Evolutionary conservation across 1,140 invertebrate species (phyloP).

Genomic region (Calosoma granatense): DNA sequence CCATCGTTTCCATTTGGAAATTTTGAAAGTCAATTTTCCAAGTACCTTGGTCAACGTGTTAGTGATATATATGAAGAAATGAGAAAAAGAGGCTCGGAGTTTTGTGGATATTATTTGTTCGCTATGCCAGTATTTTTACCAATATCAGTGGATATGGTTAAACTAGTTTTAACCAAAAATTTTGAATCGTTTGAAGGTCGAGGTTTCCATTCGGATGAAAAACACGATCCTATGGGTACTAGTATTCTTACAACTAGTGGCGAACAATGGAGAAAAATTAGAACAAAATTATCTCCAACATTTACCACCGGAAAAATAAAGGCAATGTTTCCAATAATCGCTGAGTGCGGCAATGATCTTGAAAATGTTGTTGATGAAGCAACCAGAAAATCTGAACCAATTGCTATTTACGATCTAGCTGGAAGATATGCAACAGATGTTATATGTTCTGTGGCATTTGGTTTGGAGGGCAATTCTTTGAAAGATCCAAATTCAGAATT

Average conservation of each 20-base stretch:
- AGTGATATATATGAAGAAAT: conserved; percentile 20
- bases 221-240: background rate
- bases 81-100: conserved; percentile 15
- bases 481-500: conserved; percentile 35
- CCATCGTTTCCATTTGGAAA: conserved; percentile 28
- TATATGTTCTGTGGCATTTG: conserved; percentile 38
- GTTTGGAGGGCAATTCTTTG: conserved; percentile 35
- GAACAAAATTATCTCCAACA: conserved; percentile 39
- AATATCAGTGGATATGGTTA: background rate
- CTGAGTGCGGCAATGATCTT: conserved; percentile 32
- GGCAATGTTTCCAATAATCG: conserved; percentile 42
- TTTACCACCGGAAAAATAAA: conserved; percentile 45
- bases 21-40: conserved; percentile 17
- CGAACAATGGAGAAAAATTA: conserved; percentile 37
- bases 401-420: too few relatives aligned
- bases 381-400: too few relatives aligned
- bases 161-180: background rate
- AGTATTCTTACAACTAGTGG: background rate
- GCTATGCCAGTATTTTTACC: conserved; percentile 4
- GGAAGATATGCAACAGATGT: conserved; percentile 41
- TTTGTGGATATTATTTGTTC: conserved; percentile 33
- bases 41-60: conserved; percentile 20
- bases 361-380: too few relatives aligned
- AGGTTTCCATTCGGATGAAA: background rate
- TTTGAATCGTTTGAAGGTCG: background rate